Conservation (phyloP, 92 coral and sea anemone genomes). For the Phymanthus crucifer region DNA sequence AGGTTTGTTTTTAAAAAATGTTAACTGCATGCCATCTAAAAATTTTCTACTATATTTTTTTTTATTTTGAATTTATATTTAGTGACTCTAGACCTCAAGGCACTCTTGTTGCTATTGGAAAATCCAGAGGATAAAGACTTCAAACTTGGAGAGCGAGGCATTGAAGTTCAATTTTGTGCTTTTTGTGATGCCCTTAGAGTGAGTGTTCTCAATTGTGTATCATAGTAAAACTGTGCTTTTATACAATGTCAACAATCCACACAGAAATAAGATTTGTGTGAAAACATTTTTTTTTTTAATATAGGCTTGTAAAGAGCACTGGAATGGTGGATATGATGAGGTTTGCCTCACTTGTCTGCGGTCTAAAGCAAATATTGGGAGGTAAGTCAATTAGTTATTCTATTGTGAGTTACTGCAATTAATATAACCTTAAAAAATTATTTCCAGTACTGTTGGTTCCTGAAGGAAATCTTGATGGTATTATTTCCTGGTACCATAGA, state of each 20-base stretch:
- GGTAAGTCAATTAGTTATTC: slow-evolving; percentile 11
- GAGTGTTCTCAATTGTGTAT: background rate
- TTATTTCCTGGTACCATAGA: background rate
- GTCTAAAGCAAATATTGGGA: slow-evolving; percentile 59
- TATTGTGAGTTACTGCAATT: background rate
- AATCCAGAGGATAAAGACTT: slow-evolving; percentile 15
- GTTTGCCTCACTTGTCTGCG: slow-evolving; percentile 53
- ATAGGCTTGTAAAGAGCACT: slow-evolving; percentile 55
- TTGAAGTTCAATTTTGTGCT: slow-evolving; percentile 1
- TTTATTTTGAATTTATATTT: background rate
- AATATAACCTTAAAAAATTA: background rate
- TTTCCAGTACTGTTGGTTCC: background rate
- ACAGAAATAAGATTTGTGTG: background rate
- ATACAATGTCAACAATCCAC: background rate
- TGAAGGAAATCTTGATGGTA: background rate
- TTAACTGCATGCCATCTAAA: background rate
- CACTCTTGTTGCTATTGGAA: slow-evolving; percentile 10
- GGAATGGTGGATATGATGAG: slow-evolving; percentile 51
- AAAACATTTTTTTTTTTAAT: background rate
- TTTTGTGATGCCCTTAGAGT: slow-evolving; percentile 11
- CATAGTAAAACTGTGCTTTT: background rate
- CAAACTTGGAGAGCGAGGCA: background rate
- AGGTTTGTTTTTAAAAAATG: background rate
- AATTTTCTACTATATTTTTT: background rate
- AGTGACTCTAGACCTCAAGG: slow-evolving; percentile 14